phyloP scores from a whole-genome alignment of 2,797 vertebrate genomes.

The Megaceryle alcyon region DNA sequence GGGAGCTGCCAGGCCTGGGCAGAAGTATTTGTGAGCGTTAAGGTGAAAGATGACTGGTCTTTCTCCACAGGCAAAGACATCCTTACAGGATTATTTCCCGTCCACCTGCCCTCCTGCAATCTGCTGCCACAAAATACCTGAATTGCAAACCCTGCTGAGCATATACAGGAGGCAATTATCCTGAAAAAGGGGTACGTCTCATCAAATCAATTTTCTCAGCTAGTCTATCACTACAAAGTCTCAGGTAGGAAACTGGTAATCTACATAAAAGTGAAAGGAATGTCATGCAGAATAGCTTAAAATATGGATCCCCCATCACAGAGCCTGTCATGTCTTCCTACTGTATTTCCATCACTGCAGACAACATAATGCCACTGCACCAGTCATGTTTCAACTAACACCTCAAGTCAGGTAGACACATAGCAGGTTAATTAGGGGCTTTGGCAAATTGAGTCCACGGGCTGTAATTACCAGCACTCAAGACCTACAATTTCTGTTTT shows the following conservation, averaged over 20 bases:
- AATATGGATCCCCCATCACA: conserved; percentile 24
- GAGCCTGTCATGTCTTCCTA: conserved; percentile 53
- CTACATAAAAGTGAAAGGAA: conserved; percentile 34
- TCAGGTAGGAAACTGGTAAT: conserved; percentile 12
- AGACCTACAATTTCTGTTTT: conserved; percentile 86
- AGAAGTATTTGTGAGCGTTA: not conserved
- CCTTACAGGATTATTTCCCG: not conserved
- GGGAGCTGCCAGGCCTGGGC: not conserved
- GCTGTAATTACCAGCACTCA: conserved; percentile 82
- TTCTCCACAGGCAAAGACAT: not conserved
- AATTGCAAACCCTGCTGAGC: not conserved
- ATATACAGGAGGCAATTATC: not conserved
- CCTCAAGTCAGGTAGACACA: conserved; percentile 81
- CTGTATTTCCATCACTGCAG: conserved; percentile 66
- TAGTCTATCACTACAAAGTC: conserved; percentile 50
- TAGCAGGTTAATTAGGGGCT: conserved; percentile 85
- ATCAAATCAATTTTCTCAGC: conserved; percentile 48
- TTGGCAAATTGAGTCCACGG: conserved; percentile 81
- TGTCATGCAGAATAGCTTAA: conserved; percentile 37
- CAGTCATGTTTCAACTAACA: conserved; percentile 81
- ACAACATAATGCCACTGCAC: conserved; percentile 69
- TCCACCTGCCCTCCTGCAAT: not conserved
- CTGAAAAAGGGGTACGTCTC: not conserved
- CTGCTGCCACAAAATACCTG: not conserved
- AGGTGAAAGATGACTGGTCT: not conserved